Percentiles rank a stretch among this genome's conserved stretches.
phyloP scores from a whole-genome alignment of 2,797 vertebrate species.

The Thunnus albacares region DNA sequence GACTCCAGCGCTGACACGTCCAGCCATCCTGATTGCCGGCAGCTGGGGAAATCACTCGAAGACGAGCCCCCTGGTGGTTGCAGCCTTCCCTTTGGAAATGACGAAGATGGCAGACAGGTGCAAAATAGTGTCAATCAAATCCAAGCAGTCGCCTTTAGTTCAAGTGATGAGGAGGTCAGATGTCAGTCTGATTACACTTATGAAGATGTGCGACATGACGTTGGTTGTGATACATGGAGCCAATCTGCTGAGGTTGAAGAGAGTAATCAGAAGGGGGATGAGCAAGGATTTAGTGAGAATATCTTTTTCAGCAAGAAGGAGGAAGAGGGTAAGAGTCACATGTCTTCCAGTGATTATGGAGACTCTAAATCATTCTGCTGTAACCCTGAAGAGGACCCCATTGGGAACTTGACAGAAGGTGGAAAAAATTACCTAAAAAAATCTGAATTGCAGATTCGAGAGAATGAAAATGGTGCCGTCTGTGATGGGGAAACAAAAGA shows the following conservation, averaged over 20 bases:
- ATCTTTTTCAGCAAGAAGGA: constrained; percentile 39
- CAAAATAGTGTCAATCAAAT: constrained; percentile 49
- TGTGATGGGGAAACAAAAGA: constrained; percentile 63
- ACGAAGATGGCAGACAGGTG: constrained; percentile 41
- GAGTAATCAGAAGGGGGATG: constrained; percentile 56
- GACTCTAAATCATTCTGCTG: constrained; percentile 44
- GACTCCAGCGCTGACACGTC: constrained; percentile 44
- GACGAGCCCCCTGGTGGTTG: constrained; percentile 43
- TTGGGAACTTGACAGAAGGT: constrained; percentile 36
- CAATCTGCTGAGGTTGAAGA: constrained; percentile 57
- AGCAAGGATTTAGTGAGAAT: constrained; percentile 48
- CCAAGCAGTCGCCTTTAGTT: constrained; percentile 28
- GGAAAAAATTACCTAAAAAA: constrained; percentile 45
- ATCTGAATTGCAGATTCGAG: constrained; percentile 49
- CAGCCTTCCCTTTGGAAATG: constrained; percentile 36
- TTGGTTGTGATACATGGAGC: constrained; percentile 29
- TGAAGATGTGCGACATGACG: constrained; percentile 42
- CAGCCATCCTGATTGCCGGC: constrained; percentile 56
- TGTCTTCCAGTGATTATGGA: constrained; percentile 48
- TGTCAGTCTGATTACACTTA: constrained; percentile 59
- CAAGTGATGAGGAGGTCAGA: constrained; percentile 48
- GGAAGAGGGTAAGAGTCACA: constrained; percentile 34
- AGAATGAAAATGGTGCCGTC: constrained; percentile 51
- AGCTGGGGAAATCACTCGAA: constrained; percentile 61
- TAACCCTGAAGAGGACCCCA: constrained; percentile 43